A percentile compares a stretch with the other conserved stretches of the same genome.
phyloP scores from a whole-genome alignment of 1,140 invertebrate genomes.

The Drosophila bifasciata region DNA sequence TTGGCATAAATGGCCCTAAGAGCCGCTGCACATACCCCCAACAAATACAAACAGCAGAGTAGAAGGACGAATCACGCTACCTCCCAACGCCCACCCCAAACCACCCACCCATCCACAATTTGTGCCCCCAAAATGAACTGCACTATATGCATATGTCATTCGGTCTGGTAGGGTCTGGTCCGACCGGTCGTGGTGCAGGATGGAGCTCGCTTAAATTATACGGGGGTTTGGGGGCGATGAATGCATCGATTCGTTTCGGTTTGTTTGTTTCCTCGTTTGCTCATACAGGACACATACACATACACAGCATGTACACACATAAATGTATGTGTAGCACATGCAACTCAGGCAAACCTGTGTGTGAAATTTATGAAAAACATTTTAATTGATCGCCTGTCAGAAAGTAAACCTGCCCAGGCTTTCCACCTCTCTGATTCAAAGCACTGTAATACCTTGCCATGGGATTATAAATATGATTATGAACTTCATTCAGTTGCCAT shows the following conservation, averaged over 20 bases:
- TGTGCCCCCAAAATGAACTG: constrained; percentile 61
- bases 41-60: constrained; percentile 10
- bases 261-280: constrained; percentile 70
- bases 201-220: constrained; percentile 66
- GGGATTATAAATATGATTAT: no score
- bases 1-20: constrained; percentile 79
- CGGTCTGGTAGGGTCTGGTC: constrained; percentile 28
- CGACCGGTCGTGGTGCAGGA: constrained; percentile 14
- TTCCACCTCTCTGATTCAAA: no score
- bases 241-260: constrained; percentile 61
- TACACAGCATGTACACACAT: not conserved
- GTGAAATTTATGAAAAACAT: constrained; percentile 73
- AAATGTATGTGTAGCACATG: not conserved
- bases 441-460: no score
- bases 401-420: constrained; percentile 46
- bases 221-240: constrained; percentile 43
- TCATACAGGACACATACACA: not conserved
- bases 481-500: no score
- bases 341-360: constrained; percentile 55
- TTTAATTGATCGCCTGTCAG: constrained; percentile 76
- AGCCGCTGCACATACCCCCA: constrained; percentile 36
- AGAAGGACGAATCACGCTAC: constrained; percentile 34
- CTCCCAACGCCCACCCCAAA: not conserved
- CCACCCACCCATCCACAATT: not conserved
- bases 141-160: constrained; percentile 72